phyloP scores from a whole-genome alignment of 1,140 invertebrate genomes.

The Drosophila melanica region DNA sequence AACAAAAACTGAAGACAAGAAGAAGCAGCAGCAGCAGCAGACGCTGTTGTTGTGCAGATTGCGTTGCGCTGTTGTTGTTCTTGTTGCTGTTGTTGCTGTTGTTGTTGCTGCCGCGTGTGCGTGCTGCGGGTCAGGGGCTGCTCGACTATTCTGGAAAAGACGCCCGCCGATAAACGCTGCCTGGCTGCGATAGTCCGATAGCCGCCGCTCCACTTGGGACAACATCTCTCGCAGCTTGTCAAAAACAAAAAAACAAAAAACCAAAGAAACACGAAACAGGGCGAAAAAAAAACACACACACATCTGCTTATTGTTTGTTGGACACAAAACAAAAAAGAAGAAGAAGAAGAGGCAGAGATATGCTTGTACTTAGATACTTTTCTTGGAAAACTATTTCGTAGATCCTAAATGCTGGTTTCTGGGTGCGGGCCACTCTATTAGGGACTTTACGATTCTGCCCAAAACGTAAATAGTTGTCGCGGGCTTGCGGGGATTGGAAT shows the following conservation, averaged over 20 bases:
- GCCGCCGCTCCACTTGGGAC: no score
- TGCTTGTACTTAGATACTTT: background rate
- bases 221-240: background rate
- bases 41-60: constrained; percentile 54
- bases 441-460: no score
- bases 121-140: constrained; percentile 19
- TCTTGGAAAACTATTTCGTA: constrained; percentile 6
- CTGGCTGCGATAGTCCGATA: no score
- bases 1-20: constrained; percentile 75
- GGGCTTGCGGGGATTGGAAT: no score
- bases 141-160: background rate
- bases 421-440: no score
- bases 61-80: background rate
- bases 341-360: no score
- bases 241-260: background rate
- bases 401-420: constrained; percentile 3
- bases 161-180: background rate
- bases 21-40: constrained; percentile 40
- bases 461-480: no score
- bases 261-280: background rate
- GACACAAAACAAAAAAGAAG: background rate
- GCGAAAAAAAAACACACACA: background rate
- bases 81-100: no score
- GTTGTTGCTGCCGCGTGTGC: background rate
- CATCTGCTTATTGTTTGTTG: constrained; percentile 5